These are phyloP conservation scores for Nothoprocta pentlandii DNA, from an alignment of 2,113 vertebrate genomes.

Conservation along the genomic window DNA sequence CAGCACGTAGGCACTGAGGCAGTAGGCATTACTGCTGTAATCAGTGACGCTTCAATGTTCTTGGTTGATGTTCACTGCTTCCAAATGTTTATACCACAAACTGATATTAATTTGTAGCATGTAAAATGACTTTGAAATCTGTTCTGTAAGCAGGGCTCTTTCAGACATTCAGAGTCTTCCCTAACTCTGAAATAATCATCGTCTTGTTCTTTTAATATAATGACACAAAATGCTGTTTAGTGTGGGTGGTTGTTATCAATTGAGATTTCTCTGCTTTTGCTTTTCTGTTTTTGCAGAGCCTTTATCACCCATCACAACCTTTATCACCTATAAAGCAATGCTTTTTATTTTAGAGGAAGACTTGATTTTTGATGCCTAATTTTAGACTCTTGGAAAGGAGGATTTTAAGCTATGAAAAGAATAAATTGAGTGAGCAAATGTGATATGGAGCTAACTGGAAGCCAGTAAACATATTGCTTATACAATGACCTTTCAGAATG, in stretches of 20 bases:
- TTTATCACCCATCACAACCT: neutral
- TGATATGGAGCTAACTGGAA: neutral
- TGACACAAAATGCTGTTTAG: neutral
- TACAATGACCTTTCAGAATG: slow-evolving; percentile 12
- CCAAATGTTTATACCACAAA: neutral
- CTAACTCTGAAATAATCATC: neutral
- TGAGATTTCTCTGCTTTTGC: neutral
- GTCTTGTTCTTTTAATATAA: neutral
- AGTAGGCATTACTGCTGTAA: neutral
- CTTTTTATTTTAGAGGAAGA: too few species aligned
- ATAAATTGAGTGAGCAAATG: neutral
- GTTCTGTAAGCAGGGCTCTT: neutral
- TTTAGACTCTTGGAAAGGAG: neutral
- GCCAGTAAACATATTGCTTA: neutral
- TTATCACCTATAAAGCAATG: neutral
- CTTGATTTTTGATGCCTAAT: neutral
- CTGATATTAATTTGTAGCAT: neutral
- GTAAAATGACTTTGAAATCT: neutral
- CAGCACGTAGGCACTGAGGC: neutral
- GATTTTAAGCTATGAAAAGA: neutral
- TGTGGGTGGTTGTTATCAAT: neutral
- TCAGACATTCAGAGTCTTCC: neutral
- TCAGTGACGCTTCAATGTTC: neutral
- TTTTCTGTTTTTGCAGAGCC: neutral
- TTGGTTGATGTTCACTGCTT: neutral